Conservation (phyloP, 1,140 invertebrate species). For the Drosophila micromelanica region DNA sequence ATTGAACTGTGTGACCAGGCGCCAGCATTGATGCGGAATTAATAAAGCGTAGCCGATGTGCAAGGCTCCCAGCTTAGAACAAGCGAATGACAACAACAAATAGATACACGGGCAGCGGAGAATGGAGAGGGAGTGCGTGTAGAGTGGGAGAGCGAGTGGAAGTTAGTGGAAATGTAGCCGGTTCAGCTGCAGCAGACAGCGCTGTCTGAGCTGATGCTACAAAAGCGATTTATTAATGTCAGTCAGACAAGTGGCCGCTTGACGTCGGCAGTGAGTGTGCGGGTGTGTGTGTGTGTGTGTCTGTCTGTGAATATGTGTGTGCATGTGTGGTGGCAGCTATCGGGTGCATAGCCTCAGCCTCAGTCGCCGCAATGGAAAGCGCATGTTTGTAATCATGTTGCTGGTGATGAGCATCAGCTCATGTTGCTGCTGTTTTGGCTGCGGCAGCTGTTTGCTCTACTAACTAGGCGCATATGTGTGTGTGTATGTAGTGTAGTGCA, state of each 20-base stretch:
- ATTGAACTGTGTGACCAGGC: conserved; percentile 65
- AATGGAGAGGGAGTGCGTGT: not conserved
- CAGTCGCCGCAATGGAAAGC: conserved; percentile 32
- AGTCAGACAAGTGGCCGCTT: conserved; percentile 77
- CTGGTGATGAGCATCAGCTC: conserved; percentile 69
- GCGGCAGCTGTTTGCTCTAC: conserved; percentile 60
- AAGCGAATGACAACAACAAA: conserved; percentile 49
- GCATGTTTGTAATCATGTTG: conserved; percentile 76
- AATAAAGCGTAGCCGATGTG: conserved; percentile 63
- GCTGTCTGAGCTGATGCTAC: conserved; percentile 56
- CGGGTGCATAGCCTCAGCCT: conserved; percentile 32
- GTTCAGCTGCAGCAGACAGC: conserved; percentile 52
- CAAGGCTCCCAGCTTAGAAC: conserved; percentile 51
- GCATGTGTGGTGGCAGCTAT: conserved; percentile 19
- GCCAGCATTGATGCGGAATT: conserved; percentile 74
- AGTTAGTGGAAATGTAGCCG: conserved; percentile 32
- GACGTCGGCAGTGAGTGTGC: conserved; percentile 50
- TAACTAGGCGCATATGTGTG: conserved; percentile 10
- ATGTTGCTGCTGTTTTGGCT: conserved; percentile 50
- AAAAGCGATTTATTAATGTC: conserved; percentile 82
- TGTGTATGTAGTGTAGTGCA: conserved; percentile 23
- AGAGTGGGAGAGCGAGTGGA: conserved; percentile 15
- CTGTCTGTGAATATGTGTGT: not conserved
- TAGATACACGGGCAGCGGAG: conserved; percentile 2
- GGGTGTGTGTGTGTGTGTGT: not conserved